A percentile compares a stretch with the other conserved stretches of the same genome.
Conservation (phyloP, 2,888 invertebrate species). For the Agrenia bidenticulata region DNA sequence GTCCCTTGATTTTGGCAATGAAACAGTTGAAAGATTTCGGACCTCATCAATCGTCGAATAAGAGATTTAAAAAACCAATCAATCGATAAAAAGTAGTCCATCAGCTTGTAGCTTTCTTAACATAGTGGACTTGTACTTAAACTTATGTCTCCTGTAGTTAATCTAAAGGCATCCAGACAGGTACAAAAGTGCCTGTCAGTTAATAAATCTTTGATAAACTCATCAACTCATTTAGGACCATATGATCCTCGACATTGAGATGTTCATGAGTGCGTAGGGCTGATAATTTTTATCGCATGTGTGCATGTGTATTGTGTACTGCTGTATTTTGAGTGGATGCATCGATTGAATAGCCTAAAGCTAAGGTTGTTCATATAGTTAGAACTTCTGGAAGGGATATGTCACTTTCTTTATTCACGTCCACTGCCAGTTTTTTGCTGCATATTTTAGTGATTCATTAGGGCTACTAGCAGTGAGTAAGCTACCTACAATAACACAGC, state of each 20-base stretch:
- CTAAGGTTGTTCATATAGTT: background rate
- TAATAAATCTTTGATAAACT: conserved; percentile 25
- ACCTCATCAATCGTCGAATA: no score
- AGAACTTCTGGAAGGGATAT: conserved; percentile 3
- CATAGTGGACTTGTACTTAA: no score
- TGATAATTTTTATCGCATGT: background rate
- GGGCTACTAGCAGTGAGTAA: background rate
- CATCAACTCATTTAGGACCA: conserved; percentile 20
- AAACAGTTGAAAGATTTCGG: no score
- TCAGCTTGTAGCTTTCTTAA: no score
- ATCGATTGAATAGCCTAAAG: conserved; percentile 7
- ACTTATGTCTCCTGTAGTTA: background rate
- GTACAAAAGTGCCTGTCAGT: conserved; percentile 7
- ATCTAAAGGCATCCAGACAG: background rate
- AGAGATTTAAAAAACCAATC: no score
- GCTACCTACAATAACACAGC: no score
- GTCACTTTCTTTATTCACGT: conserved; percentile 12
- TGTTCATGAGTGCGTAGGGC: background rate
- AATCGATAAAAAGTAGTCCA: no score
- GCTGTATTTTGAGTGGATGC: background rate
- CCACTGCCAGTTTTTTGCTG: conserved; percentile 1
- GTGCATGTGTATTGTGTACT: conserved; percentile 1
- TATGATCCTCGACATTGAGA: background rate
- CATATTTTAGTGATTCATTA: background rate
- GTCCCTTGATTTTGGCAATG: no score